A percentile compares a stretch with the other conserved stretches of the same genome.
Evolutionary conservation across 1,140 invertebrate genomes (phyloP).

Genomic region (Heliconius eleuchia): DNA sequence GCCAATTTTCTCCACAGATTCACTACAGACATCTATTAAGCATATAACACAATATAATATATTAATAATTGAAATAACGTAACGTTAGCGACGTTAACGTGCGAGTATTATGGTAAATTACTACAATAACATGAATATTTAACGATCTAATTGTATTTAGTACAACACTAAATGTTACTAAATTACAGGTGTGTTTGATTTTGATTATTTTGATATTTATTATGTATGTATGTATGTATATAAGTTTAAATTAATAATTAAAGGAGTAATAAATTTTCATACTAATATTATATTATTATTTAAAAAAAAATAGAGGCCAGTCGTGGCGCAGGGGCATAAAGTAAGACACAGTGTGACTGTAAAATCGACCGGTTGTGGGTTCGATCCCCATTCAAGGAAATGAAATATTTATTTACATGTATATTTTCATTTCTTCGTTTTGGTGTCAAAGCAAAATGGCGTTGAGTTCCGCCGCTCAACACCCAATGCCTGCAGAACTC

Average conservation of each 20-base stretch:
- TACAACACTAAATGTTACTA: background rate
- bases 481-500: too few species aligned
- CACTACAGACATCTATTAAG: background rate
- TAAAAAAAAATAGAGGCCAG: too few species aligned
- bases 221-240: background rate
- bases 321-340: too few species aligned
- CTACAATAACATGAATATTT: slow-evolving; percentile 14
- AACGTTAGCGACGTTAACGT: background rate
- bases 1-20: background rate
- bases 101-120: slow-evolving; percentile 4
- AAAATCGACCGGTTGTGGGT: too few species aligned
- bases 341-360: too few species aligned
- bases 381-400: too few species aligned
- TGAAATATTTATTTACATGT: too few species aligned
- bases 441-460: too few species aligned
- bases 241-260: background rate
- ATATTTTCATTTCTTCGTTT: too few species aligned
- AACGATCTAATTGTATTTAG: background rate
- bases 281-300: background rate
- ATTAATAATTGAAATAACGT: background rate
- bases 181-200: background rate
- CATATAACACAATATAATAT: background rate
- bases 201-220: background rate
- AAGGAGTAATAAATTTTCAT: background rate
- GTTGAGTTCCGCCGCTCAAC: too few species aligned